These are phyloP conservation scores for Eutolmus rufibarbis DNA, from an alignment of 2,888 invertebrate species.

Conservation along the genomic window DNA sequence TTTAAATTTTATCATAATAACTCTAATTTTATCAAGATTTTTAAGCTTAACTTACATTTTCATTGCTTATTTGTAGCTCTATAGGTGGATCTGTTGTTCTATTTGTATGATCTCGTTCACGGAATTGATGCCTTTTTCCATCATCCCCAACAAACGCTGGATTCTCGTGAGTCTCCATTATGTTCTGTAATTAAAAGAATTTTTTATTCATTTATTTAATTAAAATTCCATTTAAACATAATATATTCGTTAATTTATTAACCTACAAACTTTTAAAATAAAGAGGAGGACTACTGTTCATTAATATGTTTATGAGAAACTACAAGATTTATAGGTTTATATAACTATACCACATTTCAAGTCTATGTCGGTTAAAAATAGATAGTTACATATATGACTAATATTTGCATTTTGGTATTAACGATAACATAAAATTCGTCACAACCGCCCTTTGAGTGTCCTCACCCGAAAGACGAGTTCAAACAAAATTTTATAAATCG, in stretches of 20 bases:
- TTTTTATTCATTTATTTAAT: neutral
- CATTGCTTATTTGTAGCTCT: slow-evolving; percentile 18
- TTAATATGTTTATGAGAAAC: no score
- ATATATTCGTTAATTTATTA: no score
- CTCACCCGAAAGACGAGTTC: neutral
- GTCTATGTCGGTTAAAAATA: no score
- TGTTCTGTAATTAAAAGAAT: neutral
- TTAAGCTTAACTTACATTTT: neutral
- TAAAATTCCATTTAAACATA: no score
- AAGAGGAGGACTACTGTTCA: no score
- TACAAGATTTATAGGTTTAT: no score
- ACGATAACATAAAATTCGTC: neutral
- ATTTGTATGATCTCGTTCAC: neutral
- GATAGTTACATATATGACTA: neutral
- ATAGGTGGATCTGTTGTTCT: neutral
- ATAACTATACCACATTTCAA: no score
- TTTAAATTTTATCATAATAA: neutral
- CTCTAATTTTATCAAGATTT: neutral
- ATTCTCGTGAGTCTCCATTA: slow-evolving; percentile 53
- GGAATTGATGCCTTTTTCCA: slow-evolving; percentile 49
- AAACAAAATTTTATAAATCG: neutral
- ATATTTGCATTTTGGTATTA: neutral
- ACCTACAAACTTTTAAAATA: no score
- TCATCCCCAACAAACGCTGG: slow-evolving; percentile 59
- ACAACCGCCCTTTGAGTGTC: neutral